A percentile compares a stretch with the other conserved stretches of the same genome.
phyloP scores from a whole-genome alignment of 2,888 invertebrate species.

The Mythimna loreyi region DNA sequence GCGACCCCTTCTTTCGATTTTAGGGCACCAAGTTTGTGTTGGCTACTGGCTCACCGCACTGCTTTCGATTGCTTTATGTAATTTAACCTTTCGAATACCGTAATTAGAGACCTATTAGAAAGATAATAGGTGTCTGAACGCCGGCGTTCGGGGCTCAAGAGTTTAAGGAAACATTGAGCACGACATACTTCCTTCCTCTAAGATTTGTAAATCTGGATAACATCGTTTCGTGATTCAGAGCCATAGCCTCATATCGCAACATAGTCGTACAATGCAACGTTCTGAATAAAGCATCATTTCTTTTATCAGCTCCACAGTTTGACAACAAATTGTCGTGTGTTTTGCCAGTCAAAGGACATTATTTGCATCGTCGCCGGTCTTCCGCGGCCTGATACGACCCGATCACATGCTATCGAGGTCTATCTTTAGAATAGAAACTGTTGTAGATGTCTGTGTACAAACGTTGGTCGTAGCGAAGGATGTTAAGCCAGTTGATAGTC shows the following conservation, averaged over 20 bases:
- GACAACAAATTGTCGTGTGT: slow-evolving; percentile 44
- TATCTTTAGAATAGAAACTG: slow-evolving; percentile 23
- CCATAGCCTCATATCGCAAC: slow-evolving; percentile 1
- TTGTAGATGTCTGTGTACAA: not conserved
- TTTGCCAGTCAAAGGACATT: slow-evolving; percentile 47
- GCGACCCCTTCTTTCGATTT: too few relatives aligned
- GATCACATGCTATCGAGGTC: slow-evolving; percentile 33
- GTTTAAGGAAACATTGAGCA: not conserved
- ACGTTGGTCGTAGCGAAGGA: not conserved
- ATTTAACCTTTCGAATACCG: too few relatives aligned
- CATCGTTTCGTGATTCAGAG: slow-evolving; percentile 20
- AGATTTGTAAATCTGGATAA: not conserved
- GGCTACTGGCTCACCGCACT: too few relatives aligned
- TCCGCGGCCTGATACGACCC: slow-evolving; percentile 26
- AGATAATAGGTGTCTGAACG: too few relatives aligned
- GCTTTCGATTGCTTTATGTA: too few relatives aligned
- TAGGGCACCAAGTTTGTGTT: too few relatives aligned
- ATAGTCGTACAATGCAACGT: slow-evolving; percentile 5
- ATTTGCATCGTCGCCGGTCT: slow-evolving; percentile 60
- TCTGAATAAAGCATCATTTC: slow-evolving; percentile 30
- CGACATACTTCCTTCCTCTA: not conserved
- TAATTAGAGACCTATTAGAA: too few relatives aligned
- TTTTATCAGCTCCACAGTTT: slow-evolving; percentile 42
- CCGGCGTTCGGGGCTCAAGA: too few relatives aligned
- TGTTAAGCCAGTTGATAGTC: not conserved